A percentile compares a stretch with the other conserved stretches of the same genome.
These are phyloP conservation scores for Chondrilla cf. caribensis DNA, from an alignment of 37 sponge, comb jelly and placozoan genomes.

Conservation along the genomic window DNA sequence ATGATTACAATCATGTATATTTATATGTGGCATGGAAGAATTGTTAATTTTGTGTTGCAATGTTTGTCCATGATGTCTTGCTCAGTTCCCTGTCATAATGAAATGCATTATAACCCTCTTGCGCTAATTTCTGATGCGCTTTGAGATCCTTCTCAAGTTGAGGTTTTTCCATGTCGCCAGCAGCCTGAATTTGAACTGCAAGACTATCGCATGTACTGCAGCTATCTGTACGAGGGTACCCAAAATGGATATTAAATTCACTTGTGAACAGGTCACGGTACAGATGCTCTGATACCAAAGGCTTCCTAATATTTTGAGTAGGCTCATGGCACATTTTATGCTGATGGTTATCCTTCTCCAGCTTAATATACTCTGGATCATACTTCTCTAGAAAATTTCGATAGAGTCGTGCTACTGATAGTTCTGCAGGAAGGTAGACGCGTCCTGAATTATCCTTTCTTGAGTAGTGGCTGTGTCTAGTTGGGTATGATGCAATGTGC, in stretches of 20 bases:
- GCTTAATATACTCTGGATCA: conserved; percentile 51
- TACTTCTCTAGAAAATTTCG: conserved; percentile 30
- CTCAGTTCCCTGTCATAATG: conserved; percentile 22
- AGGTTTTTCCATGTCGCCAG: background rate
- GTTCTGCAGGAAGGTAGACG: conserved; percentile 45
- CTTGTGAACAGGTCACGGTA: conserved; percentile 48
- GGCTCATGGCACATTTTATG: conserved; percentile 40
- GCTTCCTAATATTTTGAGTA: conserved; percentile 34
- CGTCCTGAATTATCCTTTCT: conserved; percentile 39
- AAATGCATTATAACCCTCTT: conserved; percentile 25
- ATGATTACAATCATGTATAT: no score
- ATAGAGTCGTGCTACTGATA: conserved; percentile 45
- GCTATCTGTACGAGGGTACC: conserved; percentile 37
- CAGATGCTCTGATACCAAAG: conserved; percentile 51
- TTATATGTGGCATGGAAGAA: no score
- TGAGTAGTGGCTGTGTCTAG: conserved; percentile 49
- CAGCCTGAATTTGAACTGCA: conserved; percentile 8
- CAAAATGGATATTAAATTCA: conserved; percentile 57
- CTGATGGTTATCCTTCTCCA: conserved; percentile 26
- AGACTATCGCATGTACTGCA: conserved; percentile 34
- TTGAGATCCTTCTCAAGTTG: background rate
- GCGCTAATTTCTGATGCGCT: conserved; percentile 26
- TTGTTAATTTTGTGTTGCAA: no score
- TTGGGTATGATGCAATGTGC: conserved; percentile 33
- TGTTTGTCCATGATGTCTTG: conserved; percentile 26